Evolutionary conservation across 2,113 vertebrate species (phyloP), one percentile per base, ranked within the genome.

Genomic region (Nycticryphes semicollaris): DNA sequence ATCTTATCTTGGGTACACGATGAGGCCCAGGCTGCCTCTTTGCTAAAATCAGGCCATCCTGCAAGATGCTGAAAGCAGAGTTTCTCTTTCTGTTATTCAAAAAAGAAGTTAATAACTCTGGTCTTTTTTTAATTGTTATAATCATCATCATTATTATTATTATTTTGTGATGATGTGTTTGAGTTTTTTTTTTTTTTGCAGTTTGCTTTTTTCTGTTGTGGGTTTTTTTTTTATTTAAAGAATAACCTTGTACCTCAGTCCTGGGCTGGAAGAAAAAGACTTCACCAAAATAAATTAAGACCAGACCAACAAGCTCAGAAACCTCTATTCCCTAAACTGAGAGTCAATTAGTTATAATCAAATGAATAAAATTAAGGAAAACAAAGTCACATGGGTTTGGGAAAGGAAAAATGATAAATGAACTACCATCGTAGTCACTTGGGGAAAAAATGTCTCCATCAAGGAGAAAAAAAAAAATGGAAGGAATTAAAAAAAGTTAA

Each of bases 331-430:
- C 95, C 95, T 78, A n/a, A 93, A 90, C 74, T n/a, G 6, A 88
- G 91, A 96, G 90, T 76, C 94, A 97, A 97, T 97, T 96, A 97
- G 96, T 97, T 94, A 96, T 93, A 96, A 94, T 90, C 89, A 97
- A 96, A 96, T 97, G 96, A 92, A 94, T 94, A 97, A 97, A 96
- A 97, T 92, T 96, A 97, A 97, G 78, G 72, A 75, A 97, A 97
- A 93, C 73, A 86, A 90, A 89, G 57, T 81, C 86, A 93, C 84
- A 68, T 64, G 78, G 87, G 62, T 57, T 83, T 37, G 51, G 75
- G 78, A 91, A 84, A 88, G 62, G 33, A 66, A 89, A 93, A 88
- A 77, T 17, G 74, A 96, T 67, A 94, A 95, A 94, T 80, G 96
- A 89, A 43, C 74, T 89, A 80, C 88, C 54, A 86, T 1, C 88